Evolutionary conservation across 2,888 invertebrate genomes (phyloP).

Genomic region (Phymatocera aterrima): DNA sequence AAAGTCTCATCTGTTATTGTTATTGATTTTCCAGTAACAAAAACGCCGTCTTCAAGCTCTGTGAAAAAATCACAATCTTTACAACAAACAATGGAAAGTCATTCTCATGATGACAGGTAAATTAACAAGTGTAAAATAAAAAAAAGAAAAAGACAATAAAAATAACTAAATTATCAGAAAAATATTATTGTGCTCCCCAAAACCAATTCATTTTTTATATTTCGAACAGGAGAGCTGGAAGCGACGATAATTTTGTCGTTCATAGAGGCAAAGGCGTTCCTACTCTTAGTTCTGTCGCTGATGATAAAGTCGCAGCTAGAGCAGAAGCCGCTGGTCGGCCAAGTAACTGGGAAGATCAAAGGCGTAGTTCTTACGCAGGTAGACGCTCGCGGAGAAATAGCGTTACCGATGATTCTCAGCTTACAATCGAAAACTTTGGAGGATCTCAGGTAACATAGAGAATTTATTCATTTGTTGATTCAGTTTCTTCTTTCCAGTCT

Average conservation of each 20-base stretch:
- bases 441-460: conserved; percentile 84
- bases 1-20: not conserved
- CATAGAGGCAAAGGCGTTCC: conserved; percentile 88
- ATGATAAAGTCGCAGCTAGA: conserved; percentile 77
- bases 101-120: conserved; percentile 71
- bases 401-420: conserved; percentile 89
- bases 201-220: not conserved
- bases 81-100: conserved; percentile 71
- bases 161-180: not conserved
- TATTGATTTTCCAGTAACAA: conserved; percentile 69
- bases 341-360: conserved; percentile 88
- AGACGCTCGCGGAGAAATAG: conserved; percentile 91
- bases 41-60: conserved; percentile 66
- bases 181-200: not conserved
- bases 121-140: not conserved
- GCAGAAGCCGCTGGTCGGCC: conserved; percentile 88
- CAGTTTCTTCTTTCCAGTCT: not conserved
- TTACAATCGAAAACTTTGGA: conserved; percentile 95
- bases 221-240: conserved; percentile 69
- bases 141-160: too few relatives aligned
- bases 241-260: conserved; percentile 86
- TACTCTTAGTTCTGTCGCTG: conserved; percentile 84
- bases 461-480: not conserved
- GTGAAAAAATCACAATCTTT: conserved; percentile 74
- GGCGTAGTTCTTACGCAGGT: conserved; percentile 86